Conservation (phyloP, 2,797 vertebrate species). For the Limnodromus scolopaceus region DNA sequence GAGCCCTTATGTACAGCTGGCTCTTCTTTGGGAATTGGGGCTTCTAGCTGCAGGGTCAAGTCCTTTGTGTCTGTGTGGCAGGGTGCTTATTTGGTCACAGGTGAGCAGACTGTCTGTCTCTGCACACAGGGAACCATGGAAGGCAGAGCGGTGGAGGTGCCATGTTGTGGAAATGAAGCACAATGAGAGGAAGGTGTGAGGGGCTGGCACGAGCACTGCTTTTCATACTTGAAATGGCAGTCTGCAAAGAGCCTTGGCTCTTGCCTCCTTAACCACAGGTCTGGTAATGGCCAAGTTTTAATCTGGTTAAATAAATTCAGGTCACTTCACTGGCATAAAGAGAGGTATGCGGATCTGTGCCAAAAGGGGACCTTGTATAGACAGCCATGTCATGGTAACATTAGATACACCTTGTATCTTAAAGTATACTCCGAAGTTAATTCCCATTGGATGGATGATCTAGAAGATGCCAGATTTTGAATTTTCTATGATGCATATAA, state of each 20-base stretch:
- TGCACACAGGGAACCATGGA: accelerated
- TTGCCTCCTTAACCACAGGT: neutral
- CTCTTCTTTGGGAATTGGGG: neutral
- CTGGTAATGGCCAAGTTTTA: neutral
- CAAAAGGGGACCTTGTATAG: neutral
- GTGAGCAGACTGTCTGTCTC: neutral
- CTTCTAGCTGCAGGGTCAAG: neutral
- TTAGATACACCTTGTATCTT: neutral
- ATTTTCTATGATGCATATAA: neutral
- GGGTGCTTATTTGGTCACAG: no score
- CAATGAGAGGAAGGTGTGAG: accelerated
- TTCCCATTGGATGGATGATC: neutral
- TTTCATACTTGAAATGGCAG: neutral
- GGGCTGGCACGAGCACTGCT: neutral
- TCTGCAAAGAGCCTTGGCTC: neutral
- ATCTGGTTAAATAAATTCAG: neutral
- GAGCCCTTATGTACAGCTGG: neutral
- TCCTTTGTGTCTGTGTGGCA: neutral
- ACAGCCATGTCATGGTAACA: neutral
- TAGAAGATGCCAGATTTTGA: neutral
- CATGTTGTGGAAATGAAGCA: accelerated
- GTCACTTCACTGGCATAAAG: neutral
- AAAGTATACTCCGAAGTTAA: neutral
- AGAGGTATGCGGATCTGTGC: neutral
- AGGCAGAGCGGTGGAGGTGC: neutral